phyloP scores from a whole-genome alignment of 2,113 vertebrate genomes.

The Laterallus jamaicensis region DNA sequence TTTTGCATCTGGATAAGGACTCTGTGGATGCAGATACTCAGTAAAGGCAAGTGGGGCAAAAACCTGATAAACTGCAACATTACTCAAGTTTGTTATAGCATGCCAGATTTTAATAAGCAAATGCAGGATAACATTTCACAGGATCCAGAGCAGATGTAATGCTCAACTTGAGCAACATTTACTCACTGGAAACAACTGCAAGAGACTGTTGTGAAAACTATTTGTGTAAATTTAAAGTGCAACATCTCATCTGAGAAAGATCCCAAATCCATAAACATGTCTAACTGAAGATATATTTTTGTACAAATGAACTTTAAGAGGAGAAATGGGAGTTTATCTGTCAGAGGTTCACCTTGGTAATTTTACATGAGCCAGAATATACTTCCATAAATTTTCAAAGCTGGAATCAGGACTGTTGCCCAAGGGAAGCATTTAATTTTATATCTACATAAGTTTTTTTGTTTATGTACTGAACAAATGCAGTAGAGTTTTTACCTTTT shows the following conservation, averaged over 20 bases:
- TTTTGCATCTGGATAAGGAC: neutral
- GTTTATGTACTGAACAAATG: neutral
- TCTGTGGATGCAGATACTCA: neutral
- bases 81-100: neutral
- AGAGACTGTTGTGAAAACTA: conserved; percentile 12
- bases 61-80: neutral
- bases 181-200: conserved; percentile 22
- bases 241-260: conserved; percentile 1
- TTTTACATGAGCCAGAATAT: conserved; percentile 30
- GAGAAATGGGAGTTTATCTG: conserved; percentile 12
- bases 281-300: conserved; percentile 5
- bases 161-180: neutral
- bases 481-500: neutral
- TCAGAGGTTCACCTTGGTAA: conserved; percentile 18
- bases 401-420: conserved; percentile 9
- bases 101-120: neutral
- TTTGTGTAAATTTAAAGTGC: conserved; percentile 16
- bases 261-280: conserved; percentile 17
- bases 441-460: neutral
- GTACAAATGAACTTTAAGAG: neutral
- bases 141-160: neutral
- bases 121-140: neutral
- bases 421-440: conserved; percentile 61
- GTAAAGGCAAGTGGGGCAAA: neutral
- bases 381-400: conserved; percentile 27